These are phyloP conservation scores for Saccostrea cuccullata DNA, from an alignment of 1,140 invertebrate species.

Conservation along the genomic window DNA sequence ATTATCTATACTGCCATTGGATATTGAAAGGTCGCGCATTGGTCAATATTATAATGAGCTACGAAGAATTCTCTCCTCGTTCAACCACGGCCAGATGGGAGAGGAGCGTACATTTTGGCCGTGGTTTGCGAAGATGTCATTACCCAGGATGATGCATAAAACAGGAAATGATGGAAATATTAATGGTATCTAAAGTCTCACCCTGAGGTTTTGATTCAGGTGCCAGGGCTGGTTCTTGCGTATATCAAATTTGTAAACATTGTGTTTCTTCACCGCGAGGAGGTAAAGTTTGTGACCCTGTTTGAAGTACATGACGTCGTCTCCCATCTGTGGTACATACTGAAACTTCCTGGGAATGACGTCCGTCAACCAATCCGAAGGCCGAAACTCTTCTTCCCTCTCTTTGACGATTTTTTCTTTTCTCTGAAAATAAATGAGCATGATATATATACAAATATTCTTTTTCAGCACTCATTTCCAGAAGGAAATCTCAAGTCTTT, in stretches of 20 bases:
- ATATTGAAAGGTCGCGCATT: too few relatives aligned
- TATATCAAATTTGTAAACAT: conserved; percentile 86
- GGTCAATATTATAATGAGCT: too few relatives aligned
- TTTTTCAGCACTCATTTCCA: not conserved
- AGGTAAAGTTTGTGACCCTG: conserved; percentile 94
- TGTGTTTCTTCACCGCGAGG: conserved; percentile 90
- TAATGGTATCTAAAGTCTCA: conserved; percentile 58
- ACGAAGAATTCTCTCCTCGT: too few relatives aligned
- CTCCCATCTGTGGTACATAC: conserved; percentile 99
- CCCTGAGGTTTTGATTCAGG: conserved; percentile 78
- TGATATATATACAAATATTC: not conserved
- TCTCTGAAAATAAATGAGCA: conserved; percentile 42
- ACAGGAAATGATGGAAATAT: too few relatives aligned
- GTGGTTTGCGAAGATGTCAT: too few relatives aligned
- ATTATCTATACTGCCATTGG: too few relatives aligned
- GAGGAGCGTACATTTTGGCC: too few relatives aligned
- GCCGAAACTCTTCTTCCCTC: conserved; percentile 85
- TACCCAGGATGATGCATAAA: too few relatives aligned
- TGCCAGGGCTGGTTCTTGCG: conserved; percentile 79
- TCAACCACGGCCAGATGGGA: too few relatives aligned
- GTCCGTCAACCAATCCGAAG: conserved; percentile 96
- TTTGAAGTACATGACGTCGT: conserved; percentile 93
- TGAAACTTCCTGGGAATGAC: conserved; percentile 94
- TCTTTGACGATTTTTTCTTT: conserved; percentile 54
- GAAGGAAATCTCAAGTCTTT: not conserved